Conservation (phyloP, 2,888 invertebrate species). For the Tipula lateralis region DNA sequence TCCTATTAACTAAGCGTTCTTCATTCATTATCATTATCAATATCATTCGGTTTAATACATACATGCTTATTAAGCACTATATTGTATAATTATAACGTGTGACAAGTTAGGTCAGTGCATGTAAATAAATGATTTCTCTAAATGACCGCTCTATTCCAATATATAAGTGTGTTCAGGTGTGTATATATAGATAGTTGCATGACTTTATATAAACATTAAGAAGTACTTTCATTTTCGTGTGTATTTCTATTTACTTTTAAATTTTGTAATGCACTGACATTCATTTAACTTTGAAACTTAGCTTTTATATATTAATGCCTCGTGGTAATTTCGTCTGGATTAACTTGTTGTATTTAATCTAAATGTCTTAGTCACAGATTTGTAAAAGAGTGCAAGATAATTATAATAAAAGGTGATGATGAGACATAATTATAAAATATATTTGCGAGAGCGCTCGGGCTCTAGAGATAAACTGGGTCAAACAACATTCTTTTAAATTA, state of each 20-base stretch:
- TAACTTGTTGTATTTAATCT: background rate
- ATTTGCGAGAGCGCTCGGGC: background rate
- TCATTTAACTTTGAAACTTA: background rate
- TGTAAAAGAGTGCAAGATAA: background rate
- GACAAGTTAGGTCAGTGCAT: background rate
- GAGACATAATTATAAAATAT: background rate
- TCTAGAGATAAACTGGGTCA: background rate
- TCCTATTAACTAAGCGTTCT: background rate
- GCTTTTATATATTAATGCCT: background rate
- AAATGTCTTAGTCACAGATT: background rate
- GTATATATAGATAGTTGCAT: background rate
- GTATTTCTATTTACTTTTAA: background rate
- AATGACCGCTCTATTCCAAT: background rate
- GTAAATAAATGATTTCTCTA: background rate
- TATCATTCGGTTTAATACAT: background rate
- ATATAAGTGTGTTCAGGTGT: too few species aligned
- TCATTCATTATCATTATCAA: background rate
- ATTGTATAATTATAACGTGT: background rate
- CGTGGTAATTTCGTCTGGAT: background rate
- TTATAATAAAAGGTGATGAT: background rate
- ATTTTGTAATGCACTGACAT: background rate
- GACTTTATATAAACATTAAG: background rate
- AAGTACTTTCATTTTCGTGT: background rate
- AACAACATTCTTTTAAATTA: background rate
- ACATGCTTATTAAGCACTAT: background rate